A percentile compares a stretch with the other conserved stretches of the same genome.
phyloP scores from a whole-genome alignment of 2,797 vertebrate species.

The Echeneis naucrates region DNA sequence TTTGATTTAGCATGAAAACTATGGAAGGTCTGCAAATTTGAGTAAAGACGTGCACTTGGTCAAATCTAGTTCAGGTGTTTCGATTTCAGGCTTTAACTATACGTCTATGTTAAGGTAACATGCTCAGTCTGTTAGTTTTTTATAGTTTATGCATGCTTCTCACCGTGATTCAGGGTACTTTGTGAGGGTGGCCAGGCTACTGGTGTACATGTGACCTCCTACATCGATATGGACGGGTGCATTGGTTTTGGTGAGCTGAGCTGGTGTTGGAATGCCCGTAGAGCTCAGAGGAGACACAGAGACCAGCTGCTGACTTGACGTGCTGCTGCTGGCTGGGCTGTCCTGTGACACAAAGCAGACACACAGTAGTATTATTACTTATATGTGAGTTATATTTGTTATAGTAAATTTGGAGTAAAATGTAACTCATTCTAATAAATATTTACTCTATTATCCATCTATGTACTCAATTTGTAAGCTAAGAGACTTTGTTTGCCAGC shows the following conservation, averaged over 20 bases:
- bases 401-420: not conserved
- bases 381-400: not conserved
- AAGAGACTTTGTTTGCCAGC: no score
- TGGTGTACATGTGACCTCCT: conserved; percentile 98
- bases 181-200: conserved; percentile 96
- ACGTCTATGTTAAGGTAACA: no score
- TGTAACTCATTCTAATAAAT: no score
- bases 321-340: conserved; percentile 88
- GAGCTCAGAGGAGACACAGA: conserved; percentile 90
- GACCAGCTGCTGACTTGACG: conserved; percentile 88
- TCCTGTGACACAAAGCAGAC: conserved; percentile 81
- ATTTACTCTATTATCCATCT: no score
- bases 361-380: not conserved
- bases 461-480: no score
- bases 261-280: conserved; percentile 93
- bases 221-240: conserved; percentile 98
- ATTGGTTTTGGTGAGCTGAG: conserved; percentile 95
- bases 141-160: conserved; percentile 36
- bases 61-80: no score
- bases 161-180: conserved; percentile 97
- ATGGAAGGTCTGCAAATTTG: no score
- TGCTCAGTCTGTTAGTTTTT: not conserved
- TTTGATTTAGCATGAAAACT: no score
- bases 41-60: no score
- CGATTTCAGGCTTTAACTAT: no score